Evolutionary conservation across 1,140 invertebrate genomes (phyloP).

Genomic region (Drosophila oshimai): DNA sequence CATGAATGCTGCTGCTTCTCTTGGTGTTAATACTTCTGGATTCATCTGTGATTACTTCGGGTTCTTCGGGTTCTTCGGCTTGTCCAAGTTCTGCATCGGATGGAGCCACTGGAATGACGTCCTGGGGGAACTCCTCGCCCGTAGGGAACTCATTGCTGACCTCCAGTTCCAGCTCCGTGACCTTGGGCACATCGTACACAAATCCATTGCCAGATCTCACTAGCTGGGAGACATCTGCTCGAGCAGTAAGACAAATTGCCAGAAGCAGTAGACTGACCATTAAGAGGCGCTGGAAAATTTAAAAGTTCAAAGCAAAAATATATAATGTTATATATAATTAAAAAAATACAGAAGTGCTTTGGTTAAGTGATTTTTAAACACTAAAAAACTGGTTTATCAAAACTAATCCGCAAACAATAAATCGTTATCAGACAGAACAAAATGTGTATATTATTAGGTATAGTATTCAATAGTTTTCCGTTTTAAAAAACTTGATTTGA

Average conservation of each 20-base stretch:
- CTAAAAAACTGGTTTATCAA: no score
- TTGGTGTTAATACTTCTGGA: constrained; percentile 8
- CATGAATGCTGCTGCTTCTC: constrained; percentile 35
- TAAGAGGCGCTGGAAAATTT: constrained; percentile 27
- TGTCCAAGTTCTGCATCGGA: constrained; percentile 59
- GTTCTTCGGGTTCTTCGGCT: constrained; percentile 30
- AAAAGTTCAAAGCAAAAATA: neutral
- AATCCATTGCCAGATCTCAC: constrained; percentile 74
- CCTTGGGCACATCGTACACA: constrained; percentile 66
- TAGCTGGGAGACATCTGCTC: constrained; percentile 67
- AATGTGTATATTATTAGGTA: neutral
- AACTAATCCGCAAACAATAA: no score
- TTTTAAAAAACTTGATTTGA: neutral
- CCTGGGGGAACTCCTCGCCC: constrained; percentile 65
- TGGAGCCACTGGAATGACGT: constrained; percentile 61
- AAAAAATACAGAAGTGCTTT: no score
- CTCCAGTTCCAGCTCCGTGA: constrained; percentile 62
- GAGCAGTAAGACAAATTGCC: constrained; percentile 6
- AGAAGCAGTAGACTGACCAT: constrained; percentile 22
- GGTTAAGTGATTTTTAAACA: no score
- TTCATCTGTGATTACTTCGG: neutral
- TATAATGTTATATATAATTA: neutral
- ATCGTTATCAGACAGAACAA: no score
- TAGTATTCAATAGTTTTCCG: neutral
- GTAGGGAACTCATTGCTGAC: constrained; percentile 68